Evolutionary conservation across 2,888 invertebrate genomes (phyloP).

Genomic region (Entomobrya proxima): DNA sequence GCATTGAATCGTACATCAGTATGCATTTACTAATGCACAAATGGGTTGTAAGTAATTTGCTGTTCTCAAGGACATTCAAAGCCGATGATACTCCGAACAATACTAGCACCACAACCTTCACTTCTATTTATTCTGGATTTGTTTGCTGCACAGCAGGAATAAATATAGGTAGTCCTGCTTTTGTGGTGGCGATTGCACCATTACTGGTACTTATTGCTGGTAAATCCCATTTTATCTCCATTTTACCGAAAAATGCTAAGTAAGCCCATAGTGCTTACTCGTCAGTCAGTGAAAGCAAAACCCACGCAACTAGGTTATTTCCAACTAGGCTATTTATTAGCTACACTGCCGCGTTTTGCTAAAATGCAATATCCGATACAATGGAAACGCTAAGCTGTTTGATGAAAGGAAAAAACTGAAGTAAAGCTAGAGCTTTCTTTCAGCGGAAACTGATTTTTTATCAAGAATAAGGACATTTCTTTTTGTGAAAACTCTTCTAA

Average conservation of each 20-base stretch:
- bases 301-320: background rate
- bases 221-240: slow-evolving; percentile 23
- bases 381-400: background rate
- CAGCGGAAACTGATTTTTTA: no score
- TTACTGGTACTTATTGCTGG: slow-evolving; percentile 5
- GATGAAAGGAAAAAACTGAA: background rate
- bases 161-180: background rate
- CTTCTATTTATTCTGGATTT: background rate
- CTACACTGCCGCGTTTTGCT: background rate
- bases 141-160: background rate
- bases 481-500: background rate
- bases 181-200: background rate
- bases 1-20: no score
- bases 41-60: background rate
- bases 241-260: slow-evolving; percentile 23
- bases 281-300: background rate
- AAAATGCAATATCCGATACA: background rate
- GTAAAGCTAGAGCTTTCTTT: background rate
- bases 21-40: no score
- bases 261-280: background rate
- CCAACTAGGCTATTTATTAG: background rate
- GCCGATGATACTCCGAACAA: slow-evolving; percentile 12
- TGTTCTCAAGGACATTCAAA: slow-evolving; percentile 12
- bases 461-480: background rate
- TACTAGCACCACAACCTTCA: background rate